Conservation (phyloP, 2,888 invertebrate species). For the Carcina quercana region DNA sequence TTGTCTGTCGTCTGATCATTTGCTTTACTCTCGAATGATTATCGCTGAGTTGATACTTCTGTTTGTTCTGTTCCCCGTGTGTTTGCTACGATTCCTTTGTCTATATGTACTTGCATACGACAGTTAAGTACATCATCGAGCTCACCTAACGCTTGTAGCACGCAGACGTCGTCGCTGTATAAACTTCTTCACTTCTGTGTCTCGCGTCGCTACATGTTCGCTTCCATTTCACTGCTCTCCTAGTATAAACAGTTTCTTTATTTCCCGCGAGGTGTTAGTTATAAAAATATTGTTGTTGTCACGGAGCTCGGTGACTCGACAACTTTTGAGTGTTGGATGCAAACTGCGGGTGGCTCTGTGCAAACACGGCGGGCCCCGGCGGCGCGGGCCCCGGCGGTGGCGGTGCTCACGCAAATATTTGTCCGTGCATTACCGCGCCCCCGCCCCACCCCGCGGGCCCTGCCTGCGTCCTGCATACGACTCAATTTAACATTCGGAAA, state of each 20-base stretch:
- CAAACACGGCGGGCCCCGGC: constrained; percentile 7
- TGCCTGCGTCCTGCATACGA: constrained; percentile 9
- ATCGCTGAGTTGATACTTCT: no score
- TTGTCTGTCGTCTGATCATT: constrained; percentile 1
- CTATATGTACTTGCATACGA: no score
- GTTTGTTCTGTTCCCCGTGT: no score
- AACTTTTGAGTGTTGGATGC: constrained; percentile 1
- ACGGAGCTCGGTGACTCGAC: background rate
- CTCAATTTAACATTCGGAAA: constrained; percentile 12
- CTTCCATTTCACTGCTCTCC: no score
- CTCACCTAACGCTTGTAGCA: no score
- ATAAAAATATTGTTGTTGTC: background rate
- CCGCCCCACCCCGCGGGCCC: no score
- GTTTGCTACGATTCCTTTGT: no score
- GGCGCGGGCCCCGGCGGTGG: constrained; percentile 10
- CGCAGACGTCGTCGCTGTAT: no score
- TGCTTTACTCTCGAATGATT: background rate
- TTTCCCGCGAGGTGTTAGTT: background rate
- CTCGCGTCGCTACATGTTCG: no score
- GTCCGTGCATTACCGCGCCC: constrained; percentile 16
- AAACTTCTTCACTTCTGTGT: no score
- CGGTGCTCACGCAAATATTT: constrained; percentile 23
- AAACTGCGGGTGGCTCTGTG: background rate
- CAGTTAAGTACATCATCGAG: no score
- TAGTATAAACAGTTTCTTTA: background rate